Evolutionary conservation across 2,888 invertebrate genomes (phyloP).

Genomic region (Anthrax anthrax): DNA sequence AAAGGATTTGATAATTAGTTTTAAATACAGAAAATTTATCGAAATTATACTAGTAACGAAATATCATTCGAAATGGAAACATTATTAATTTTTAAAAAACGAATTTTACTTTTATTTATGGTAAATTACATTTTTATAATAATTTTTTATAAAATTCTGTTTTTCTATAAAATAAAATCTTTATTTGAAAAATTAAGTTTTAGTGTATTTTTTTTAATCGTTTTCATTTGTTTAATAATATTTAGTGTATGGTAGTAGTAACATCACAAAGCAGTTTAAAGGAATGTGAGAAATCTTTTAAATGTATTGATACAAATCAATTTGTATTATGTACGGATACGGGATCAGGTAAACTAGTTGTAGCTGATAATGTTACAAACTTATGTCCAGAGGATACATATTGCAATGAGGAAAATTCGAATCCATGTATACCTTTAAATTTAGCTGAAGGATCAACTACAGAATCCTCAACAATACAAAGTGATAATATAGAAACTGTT

Average conservation of each 20-base stretch:
- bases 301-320: constrained; percentile 36
- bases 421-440: too few relatives aligned
- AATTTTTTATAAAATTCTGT: too few relatives aligned
- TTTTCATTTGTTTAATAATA: neutral
- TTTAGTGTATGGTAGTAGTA: neutral
- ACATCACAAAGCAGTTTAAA: constrained; percentile 1
- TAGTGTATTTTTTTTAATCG: too few relatives aligned
- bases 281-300: constrained; percentile 37
- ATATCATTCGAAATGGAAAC: constrained; percentile 13
- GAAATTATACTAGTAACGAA: constrained; percentile 11
- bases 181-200: too few relatives aligned
- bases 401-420: constrained; percentile 29
- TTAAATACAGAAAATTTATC: too few relatives aligned
- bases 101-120: constrained; percentile 5
- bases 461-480: too few relatives aligned
- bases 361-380: constrained; percentile 34
- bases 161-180: too few relatives aligned
- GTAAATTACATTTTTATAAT: constrained; percentile 9
- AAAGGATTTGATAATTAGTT: too few relatives aligned
- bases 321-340: constrained; percentile 39
- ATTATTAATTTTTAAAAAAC: neutral
- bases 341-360: constrained; percentile 33
- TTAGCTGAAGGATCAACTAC: too few relatives aligned
- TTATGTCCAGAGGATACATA: constrained; percentile 33
- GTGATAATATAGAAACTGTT: too few relatives aligned